These are phyloP conservation scores for Drosophila pallidifrons DNA, from an alignment of 1,140 invertebrate genomes.

Conservation along the genomic window DNA sequence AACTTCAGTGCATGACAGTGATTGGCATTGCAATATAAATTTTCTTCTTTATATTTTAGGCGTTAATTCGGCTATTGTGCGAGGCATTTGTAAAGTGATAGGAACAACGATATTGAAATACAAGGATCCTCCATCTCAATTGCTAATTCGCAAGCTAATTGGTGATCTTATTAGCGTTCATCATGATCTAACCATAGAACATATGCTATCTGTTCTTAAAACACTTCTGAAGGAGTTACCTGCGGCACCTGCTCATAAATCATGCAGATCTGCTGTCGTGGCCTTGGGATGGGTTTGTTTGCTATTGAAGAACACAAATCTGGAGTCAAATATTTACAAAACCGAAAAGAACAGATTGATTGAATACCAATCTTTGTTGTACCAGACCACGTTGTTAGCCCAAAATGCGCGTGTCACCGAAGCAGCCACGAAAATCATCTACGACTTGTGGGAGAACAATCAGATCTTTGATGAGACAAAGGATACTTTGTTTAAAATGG, in stretches of 20 bases:
- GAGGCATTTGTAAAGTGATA: conserved; percentile 91
- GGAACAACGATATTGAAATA: conserved; percentile 91
- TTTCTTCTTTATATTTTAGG: conserved; percentile 86
- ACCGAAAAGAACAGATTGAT: conserved; percentile 69
- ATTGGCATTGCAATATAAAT: neutral
- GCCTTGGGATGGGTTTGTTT: conserved; percentile 71
- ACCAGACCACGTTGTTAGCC: conserved; percentile 62
- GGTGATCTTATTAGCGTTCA: conserved; percentile 88
- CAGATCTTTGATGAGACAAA: conserved; percentile 60
- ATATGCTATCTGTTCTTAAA: conserved; percentile 88
- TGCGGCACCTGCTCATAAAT: conserved; percentile 89
- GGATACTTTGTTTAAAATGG: conserved; percentile 61
- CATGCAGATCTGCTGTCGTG: conserved; percentile 67
- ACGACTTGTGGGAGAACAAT: conserved; percentile 71
- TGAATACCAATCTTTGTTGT: conserved; percentile 71
- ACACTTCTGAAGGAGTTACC: conserved; percentile 89
- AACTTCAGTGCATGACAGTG: no score
- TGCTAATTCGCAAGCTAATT: conserved; percentile 90
- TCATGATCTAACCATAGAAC: conserved; percentile 89
- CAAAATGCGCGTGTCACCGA: conserved; percentile 64
- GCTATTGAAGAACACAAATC: conserved; percentile 60
- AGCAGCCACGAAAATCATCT: conserved; percentile 70
- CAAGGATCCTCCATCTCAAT: conserved; percentile 91
- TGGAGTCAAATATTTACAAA: conserved; percentile 66
- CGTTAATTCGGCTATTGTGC: conserved; percentile 91